Evolutionary conservation across 2,113 vertebrate genomes (phyloP), one percentile per base, ranked within the genome.

Genomic region (Gymnarchus niloticus): DNA sequence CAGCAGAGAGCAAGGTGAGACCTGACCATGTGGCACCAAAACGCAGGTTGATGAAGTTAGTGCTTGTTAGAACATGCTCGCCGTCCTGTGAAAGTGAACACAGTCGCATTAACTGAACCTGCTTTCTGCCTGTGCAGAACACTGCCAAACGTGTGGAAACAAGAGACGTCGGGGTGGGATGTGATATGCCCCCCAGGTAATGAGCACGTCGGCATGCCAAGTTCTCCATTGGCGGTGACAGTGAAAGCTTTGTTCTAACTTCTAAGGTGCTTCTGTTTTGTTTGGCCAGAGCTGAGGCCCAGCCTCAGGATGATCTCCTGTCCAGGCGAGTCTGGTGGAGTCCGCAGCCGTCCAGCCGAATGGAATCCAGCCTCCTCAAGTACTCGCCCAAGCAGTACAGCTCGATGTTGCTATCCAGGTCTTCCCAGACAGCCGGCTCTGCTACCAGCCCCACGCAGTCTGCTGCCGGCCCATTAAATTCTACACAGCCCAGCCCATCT

Each of bases 1-100:
- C 99, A 85, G 94, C 99, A 89, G 98, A 99, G 94, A 97, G 97
- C 90, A 98, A 99, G 97, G 98, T 99, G 96, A 96, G 94, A 84
- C 1, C n/a, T 21, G 1, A 48, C n/a, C n/a, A n/a, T 54, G 17
- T 8, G 2, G 73, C 6, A 12, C 19, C 2, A 17, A 19, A 73
- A 73, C 41, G 65, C 14, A 33, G 4, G 14, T 17, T 14, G 8
- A 10, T 52, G 48, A n/a, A 23, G 76, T 48, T 56, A 8, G 46
- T 7, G 2, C 82, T 44, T 52, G 23, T 33, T 14, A 25, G 6
- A 25, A 7, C 46, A 21, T 48, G 41, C 44, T 51, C 6, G 7
- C 23, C 6, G 25, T 5, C 10, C 41, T 21, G 5, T 41, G 49
- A n/a, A 81, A 52, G 49, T 56, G 37, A 5, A 46, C n/a, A 17